phyloP scores from a whole-genome alignment of 1,140 invertebrate genomes.

The Achatina immaculata region DNA sequence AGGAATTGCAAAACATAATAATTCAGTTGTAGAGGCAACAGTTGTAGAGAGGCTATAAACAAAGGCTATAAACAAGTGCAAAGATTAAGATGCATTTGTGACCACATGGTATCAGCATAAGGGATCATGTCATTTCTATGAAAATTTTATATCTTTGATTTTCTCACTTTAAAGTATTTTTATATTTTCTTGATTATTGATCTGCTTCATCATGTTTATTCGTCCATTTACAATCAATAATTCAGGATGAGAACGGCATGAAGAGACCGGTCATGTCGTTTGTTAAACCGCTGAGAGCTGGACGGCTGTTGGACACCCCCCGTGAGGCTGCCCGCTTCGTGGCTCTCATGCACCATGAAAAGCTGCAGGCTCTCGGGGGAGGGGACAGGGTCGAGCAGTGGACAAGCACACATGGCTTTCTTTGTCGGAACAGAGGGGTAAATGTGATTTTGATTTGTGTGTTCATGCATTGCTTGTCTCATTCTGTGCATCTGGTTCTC shows the following conservation, averaged over 20 bases:
- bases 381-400: constrained; percentile 67
- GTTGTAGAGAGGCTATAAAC: too few species aligned
- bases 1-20: too few species aligned
- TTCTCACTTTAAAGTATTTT: too few species aligned
- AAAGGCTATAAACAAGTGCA: too few species aligned
- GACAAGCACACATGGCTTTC: constrained; percentile 68
- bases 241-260: constrained; percentile 71
- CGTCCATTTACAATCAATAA: too few species aligned
- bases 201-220: too few species aligned
- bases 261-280: constrained; percentile 70
- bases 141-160: too few species aligned
- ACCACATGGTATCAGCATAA: too few species aligned
- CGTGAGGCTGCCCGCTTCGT: constrained; percentile 72
- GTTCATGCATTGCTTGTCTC: not conserved
- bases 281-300: constrained; percentile 68
- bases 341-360: constrained; percentile 67
- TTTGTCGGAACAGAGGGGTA: constrained; percentile 70
- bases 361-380: constrained; percentile 58
- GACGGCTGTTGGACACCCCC: constrained; percentile 69
- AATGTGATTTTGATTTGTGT: constrained; percentile 33
- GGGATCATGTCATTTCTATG: too few species aligned
- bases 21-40: too few species aligned
- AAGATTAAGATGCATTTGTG: too few species aligned
- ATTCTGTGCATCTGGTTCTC: not conserved
- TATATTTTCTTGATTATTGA: too few species aligned